Evolutionary conservation across 2,888 invertebrate genomes (phyloP).

Genomic region (Iselma pallidipennis): DNA sequence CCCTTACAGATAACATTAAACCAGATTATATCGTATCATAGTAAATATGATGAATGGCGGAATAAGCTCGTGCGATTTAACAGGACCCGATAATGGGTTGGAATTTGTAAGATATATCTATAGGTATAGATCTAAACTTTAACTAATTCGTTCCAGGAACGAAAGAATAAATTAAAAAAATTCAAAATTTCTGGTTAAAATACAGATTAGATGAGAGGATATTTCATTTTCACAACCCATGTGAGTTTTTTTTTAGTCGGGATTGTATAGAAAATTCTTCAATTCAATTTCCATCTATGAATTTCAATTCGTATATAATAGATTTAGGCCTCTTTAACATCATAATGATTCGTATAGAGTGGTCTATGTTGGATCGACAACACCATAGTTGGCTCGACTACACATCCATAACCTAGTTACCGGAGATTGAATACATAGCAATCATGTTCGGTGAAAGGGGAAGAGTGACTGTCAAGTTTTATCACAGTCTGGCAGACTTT

Average conservation of each 20-base stretch:
- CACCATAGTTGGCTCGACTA: conserved; percentile 1
- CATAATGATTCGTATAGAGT: conserved; percentile 30
- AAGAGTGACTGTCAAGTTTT: conserved; percentile 45
- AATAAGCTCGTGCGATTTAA: not conserved
- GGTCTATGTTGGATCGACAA: conserved; percentile 10
- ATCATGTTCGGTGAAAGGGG: conserved; percentile 48
- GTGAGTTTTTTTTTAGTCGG: not conserved
- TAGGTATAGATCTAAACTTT: not conserved
- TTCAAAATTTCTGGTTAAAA: too few relatives aligned
- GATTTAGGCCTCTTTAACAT: conserved; percentile 38
- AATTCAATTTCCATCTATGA: conserved; percentile 34
- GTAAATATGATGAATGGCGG: not conserved
- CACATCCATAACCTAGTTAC: conserved; percentile 48
- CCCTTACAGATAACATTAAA: not conserved
- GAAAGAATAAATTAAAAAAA: too few relatives aligned
- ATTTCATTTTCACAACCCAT: not conserved
- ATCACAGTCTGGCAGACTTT: conserved; percentile 44
- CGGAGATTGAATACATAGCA: conserved; percentile 48
- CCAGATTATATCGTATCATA: not conserved
- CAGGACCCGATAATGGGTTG: not conserved
- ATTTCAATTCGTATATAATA: conserved; percentile 35
- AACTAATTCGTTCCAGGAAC: not conserved
- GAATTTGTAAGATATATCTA: not conserved
- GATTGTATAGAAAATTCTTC: not conserved
- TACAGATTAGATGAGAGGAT: not conserved